These are phyloP conservation scores for Zaprionus inermis DNA, from an alignment of 1,140 invertebrate genomes.

Conservation along the genomic window DNA sequence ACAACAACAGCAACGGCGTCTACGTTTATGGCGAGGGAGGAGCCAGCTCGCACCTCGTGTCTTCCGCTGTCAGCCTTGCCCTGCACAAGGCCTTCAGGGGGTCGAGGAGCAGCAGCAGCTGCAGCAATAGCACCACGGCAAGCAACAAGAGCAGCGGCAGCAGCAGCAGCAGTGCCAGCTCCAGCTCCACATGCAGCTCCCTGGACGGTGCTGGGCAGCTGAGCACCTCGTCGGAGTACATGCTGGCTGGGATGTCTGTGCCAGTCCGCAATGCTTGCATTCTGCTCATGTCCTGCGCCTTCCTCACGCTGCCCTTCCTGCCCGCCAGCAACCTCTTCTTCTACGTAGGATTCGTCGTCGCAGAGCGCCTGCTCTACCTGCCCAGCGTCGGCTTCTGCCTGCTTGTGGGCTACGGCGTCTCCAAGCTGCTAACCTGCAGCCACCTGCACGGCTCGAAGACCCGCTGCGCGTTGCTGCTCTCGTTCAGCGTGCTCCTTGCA, in stretches of 20 bases:
- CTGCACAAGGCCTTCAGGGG: slow-evolving; percentile 62
- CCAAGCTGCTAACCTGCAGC: slow-evolving; percentile 84
- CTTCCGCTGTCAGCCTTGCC: slow-evolving; percentile 63
- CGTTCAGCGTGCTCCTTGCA: slow-evolving; percentile 87
- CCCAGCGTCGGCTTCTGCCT: slow-evolving; percentile 98
- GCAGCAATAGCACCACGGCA: slow-evolving; percentile 70
- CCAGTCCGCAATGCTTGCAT: slow-evolving; percentile 62
- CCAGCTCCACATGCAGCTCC: slow-evolving; percentile 27
- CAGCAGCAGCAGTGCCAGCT: slow-evolving; percentile 38
- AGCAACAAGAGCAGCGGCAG: slow-evolving; percentile 57
- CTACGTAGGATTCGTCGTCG: slow-evolving; percentile 98
- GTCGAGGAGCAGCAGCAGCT: slow-evolving; percentile 79
- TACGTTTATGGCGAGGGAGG: slow-evolving; percentile 42
- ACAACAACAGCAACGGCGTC: slow-evolving; percentile 67
- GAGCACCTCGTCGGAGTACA: slow-evolving; percentile 37
- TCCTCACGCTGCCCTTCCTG: slow-evolving; percentile 95
- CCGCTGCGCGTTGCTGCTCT: slow-evolving; percentile 84
- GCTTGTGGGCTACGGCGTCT: slow-evolving; percentile 91
- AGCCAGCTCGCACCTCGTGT: slow-evolving; percentile 63
- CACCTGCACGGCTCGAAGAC: slow-evolving; percentile 63
- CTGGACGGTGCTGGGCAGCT: slow-evolving; percentile 3
- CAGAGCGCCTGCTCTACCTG: slow-evolving; percentile 97
- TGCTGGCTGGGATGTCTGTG: slow-evolving; percentile 48
- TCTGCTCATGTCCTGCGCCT: slow-evolving; percentile 87
- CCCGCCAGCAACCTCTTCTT: slow-evolving; percentile 97